Base-by-base conservation (phyloP, 1,140 invertebrate genomes). In the Epicauta chinensis region DNA sequence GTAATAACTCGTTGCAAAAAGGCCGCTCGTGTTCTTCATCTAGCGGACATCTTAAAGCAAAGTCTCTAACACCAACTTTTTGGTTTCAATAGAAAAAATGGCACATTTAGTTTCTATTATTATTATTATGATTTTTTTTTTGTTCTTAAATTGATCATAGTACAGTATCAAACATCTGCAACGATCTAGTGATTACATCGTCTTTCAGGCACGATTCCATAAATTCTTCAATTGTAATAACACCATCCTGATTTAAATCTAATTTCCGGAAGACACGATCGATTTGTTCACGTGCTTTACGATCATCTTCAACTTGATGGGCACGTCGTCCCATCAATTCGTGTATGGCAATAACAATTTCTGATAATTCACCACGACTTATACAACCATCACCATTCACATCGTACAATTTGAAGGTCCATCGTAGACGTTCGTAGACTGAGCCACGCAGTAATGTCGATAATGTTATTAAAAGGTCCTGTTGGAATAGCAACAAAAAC, bases 221-320 rank as follows among this genome's bases (percentile, higher is more conserved):
- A 71, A 97, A 97, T 77, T 97, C 92, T 74, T 96, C 92, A 73
- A 94, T 91, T 52, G 93, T 94, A 67, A 96, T 93, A 46, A 95
- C 89, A 46, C 92, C 93, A 69, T 96, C 92, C 71, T 91, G 85
- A 75, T 96, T 95, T 51, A 93, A 76, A 70, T 96, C 93, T 65
- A 96, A 79, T 75, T 94, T 94, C 71, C 87, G 81, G 75, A 91
- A 91, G 36, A 91, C 87, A 58, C 84, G 75, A 66, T 91, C 89
- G 46, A 90, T 81, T 73, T 87, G 83, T 65, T 91, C 87, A 62
- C 84, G 78, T 16, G 86, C 85, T 69, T 87, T 88, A 34, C 85
- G 78, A 53, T 89, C 87, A 47, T 89, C 87, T 36, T 89, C 83
- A 10, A 81, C 79, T 56, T 86, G 84, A 35, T 83, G 82, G 5